Conservation (phyloP, 2,888 invertebrate genomes). For the Microctonus hyperodae region DNA sequence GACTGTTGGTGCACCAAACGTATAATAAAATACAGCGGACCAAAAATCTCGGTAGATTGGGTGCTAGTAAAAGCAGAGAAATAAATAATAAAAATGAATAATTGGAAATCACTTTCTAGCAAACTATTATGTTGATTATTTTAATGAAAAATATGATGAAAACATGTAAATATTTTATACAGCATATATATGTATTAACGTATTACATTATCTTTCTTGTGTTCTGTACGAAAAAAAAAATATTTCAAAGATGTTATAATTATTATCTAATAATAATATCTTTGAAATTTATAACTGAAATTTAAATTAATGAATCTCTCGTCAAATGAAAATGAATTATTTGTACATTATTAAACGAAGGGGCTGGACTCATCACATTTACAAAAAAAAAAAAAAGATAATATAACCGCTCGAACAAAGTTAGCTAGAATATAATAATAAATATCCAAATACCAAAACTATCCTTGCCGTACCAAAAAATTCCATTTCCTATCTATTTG, state of each 20-base stretch:
- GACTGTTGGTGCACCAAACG: slow-evolving; percentile 8
- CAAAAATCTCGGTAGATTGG: slow-evolving; percentile 32
- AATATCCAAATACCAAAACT: slow-evolving; percentile 27
- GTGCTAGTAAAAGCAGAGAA: slow-evolving; percentile 20
- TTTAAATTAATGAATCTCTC: not conserved
- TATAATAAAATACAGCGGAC: slow-evolving; percentile 25
- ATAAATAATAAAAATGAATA: not conserved
- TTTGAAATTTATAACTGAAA: slow-evolving; percentile 14
- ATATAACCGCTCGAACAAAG: slow-evolving; percentile 41
- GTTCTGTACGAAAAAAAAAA: slow-evolving; percentile 25
- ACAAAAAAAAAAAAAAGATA: slow-evolving; percentile 41
- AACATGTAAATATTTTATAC: slow-evolving; percentile 25
- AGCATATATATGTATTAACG: slow-evolving; percentile 27
- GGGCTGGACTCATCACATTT: slow-evolving; percentile 41
- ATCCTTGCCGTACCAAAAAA: slow-evolving; percentile 28
- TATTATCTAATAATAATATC: slow-evolving; percentile 21
- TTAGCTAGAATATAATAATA: slow-evolving; percentile 39
- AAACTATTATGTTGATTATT: slow-evolving; percentile 15
- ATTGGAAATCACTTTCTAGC: not conserved
- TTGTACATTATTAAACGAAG: slow-evolving; percentile 27
- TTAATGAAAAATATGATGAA: slow-evolving; percentile 8
- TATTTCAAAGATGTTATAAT: too few relatives aligned
- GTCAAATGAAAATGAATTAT: not conserved
- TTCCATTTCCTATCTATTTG: not conserved
- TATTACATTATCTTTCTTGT: slow-evolving; percentile 35